Evolutionary conservation across 2,113 vertebrate species (phyloP).

Genomic region (Sciurus niger): DNA sequence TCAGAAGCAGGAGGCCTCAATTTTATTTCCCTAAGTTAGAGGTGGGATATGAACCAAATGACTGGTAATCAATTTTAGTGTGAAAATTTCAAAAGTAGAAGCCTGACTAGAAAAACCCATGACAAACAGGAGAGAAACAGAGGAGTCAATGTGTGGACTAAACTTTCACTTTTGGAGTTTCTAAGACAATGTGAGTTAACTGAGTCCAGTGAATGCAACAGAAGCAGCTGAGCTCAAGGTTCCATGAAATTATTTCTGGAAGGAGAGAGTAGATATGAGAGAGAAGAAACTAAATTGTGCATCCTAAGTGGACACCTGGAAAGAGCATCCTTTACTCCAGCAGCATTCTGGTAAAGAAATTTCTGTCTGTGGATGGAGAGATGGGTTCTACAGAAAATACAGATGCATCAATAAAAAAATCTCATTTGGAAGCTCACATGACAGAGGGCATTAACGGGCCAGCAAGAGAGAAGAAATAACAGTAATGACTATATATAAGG

Average conservation of each 20-base stretch:
- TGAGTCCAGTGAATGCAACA: not conserved
- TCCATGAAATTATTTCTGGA: not conserved
- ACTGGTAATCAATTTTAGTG: not conserved
- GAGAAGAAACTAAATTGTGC: not conserved
- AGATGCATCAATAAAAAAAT: not conserved
- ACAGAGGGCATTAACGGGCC: not conserved
- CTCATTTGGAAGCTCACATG: not conserved
- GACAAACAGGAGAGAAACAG: not conserved
- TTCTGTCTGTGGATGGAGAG: not conserved
- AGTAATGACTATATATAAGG: not conserved
- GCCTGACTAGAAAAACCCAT: not conserved
- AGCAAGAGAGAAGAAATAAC: not conserved
- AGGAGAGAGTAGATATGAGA: not conserved
- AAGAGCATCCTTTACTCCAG: not conserved
- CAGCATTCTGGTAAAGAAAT: not conserved
- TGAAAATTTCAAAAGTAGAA: not conserved
- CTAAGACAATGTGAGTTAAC: not conserved
- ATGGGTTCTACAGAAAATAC: not conserved
- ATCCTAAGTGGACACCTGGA: not conserved
- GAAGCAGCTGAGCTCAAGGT: not conserved
- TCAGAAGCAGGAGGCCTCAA: not conserved
- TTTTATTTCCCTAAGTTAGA: not conserved
- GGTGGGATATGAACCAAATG: not conserved
- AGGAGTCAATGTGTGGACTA: not conserved
- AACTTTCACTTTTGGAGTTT: not conserved